Evolutionary conservation across 2,888 invertebrate genomes (phyloP), one percentile per base, ranked within the genome.

Genomic region (Pterobdella sp.): DNA sequence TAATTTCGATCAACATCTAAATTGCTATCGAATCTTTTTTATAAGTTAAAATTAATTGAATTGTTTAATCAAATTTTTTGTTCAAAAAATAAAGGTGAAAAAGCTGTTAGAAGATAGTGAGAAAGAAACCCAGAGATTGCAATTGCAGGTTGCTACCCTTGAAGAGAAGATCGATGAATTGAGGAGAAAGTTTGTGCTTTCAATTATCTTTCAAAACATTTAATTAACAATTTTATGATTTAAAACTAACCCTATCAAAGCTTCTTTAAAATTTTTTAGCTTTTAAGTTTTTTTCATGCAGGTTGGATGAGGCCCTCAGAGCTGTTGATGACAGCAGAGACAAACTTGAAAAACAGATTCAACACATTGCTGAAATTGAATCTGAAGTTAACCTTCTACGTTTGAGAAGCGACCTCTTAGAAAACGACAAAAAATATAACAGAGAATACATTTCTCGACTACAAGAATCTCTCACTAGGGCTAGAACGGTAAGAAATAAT

Each of bases 31-130:
- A n/a, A n/a, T n/a, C n/a, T n/a, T n/a, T n/a, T n/a, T n/a, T n/a
- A 18, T 49, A 49, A 49, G 18, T 18, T 49, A n/a, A 49, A 49
- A 49, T 49, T 49, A 49, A 18, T 49, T 49, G 14, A n/a, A 26
- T 10, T 63, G n/a, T 63, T 29, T 63, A 7, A 7, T 63, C 7
- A 26, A 7, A 29, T 63, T 42, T 63, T 7, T 14, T 26, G 63
- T 63, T 63, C 10, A 63, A 63, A 14, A 63, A 63, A 63, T 63
- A 63, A 7, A 26, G 69, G 69, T 69, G 1, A 71, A 63, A 49
- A 81, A 83, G 74, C 81, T 85, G 72, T 82, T 86, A 73, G 85
- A 86, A 78, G 84, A 84, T 68, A 81, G 84, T 4, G 84, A 84
- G 68, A 82, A 85, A 75, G 82, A 85, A 76, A 85, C 85, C 79